Conservation (phyloP, 1,140 invertebrate species). For the Phenacoccus solenopsis region DNA sequence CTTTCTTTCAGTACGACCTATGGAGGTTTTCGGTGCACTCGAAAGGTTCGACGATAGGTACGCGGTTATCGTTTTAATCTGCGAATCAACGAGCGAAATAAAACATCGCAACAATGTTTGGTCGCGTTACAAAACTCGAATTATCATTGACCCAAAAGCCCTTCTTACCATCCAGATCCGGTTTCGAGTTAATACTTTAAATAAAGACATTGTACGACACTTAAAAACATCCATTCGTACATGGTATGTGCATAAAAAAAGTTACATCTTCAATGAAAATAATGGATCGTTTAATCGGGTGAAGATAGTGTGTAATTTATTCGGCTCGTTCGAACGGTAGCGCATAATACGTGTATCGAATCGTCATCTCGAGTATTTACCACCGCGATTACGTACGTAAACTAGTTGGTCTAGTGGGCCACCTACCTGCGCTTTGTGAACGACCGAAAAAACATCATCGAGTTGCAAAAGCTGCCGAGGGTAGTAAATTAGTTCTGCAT, state of each 20-base stretch:
- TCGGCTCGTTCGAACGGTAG: neutral
- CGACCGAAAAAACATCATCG: no score
- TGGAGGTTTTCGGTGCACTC: neutral
- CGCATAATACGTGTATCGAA: conserved; percentile 12
- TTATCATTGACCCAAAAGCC: conserved; percentile 16
- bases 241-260: neutral
- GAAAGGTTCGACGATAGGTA: neutral
- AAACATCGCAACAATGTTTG: neutral
- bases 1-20: no score
- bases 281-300: conserved; percentile 9
- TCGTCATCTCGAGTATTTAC: conserved; percentile 4
- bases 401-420: neutral
- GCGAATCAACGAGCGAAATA: neutral
- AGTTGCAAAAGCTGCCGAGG: no score
- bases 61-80: neutral
- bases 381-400: neutral
- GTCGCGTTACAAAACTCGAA: conserved; percentile 11
- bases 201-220: conserved; percentile 16
- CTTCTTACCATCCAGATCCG: neutral
- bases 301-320: conserved; percentile 16
- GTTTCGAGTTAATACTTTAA: conserved; percentile 17
- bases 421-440: neutral
- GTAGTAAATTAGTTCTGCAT: no score
- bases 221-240: neutral
- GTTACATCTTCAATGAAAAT: neutral